These are phyloP conservation scores for Dynastes grantii DNA, from an alignment of 2,888 invertebrate genomes.

Conservation along the genomic window DNA sequence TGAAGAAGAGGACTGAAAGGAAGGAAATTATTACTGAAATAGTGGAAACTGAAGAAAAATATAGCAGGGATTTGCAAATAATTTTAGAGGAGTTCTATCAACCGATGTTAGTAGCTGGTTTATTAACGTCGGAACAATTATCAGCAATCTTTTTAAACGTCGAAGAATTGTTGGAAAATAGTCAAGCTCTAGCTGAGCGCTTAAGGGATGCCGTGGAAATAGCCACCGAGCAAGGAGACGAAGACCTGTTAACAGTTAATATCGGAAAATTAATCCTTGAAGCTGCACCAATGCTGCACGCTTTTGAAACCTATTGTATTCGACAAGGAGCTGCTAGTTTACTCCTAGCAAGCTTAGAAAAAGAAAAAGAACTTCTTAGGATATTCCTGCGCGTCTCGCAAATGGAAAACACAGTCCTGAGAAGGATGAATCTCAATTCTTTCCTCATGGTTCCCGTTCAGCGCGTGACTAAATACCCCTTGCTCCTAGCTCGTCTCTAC, in stretches of 20 bases:
- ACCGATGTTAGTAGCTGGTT: conserved; percentile 93
- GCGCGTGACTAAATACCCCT: conserved; percentile 96
- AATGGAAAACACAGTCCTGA: conserved; percentile 94
- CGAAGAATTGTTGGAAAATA: conserved; percentile 92
- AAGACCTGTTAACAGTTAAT: conserved; percentile 90
- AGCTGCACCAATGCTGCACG: conserved; percentile 93
- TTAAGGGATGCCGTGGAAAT: conserved; percentile 90
- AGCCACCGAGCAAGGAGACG: conserved; percentile 85
- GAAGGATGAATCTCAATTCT: conserved; percentile 97
- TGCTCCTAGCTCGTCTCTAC: conserved; percentile 89
- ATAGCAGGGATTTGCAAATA: conserved; percentile 93
- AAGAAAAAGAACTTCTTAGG: conserved; percentile 93
- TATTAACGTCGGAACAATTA: conserved; percentile 92
- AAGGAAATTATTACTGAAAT: conserved; percentile 96
- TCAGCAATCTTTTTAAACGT: conserved; percentile 94
- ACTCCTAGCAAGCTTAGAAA: conserved; percentile 90
- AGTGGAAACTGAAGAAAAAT: conserved; percentile 96
- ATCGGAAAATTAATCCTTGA: conserved; percentile 93
- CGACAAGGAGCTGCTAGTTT: conserved; percentile 93
- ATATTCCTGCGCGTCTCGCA: conserved; percentile 97
- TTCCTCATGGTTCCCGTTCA: conserved; percentile 98
- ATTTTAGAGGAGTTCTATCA: conserved; percentile 94
- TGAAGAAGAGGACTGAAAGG: conserved; percentile 89
- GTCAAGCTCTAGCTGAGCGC: conserved; percentile 88
- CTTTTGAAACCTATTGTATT: conserved; percentile 96